Base-by-base conservation (phyloP, 2,888 invertebrate species). In the Apantesis nais region DNA sequence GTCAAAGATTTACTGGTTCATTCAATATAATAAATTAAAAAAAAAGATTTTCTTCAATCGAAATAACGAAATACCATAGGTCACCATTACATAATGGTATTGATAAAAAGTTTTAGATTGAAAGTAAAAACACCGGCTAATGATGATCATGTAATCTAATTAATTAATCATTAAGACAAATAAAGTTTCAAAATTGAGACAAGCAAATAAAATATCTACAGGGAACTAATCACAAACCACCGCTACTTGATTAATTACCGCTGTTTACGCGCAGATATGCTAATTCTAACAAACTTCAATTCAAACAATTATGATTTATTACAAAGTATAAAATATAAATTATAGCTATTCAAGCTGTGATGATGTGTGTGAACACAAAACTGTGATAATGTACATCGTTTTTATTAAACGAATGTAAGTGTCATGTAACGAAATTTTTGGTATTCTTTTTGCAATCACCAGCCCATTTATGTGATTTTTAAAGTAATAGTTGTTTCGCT, bases 171-270 rank as follows among this genome's bases (percentile, higher is more conserved):
- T 72, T 62, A 0, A 48, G 11, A 9, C n/a, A 14, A 25, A 61
- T 41, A 34, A 22, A 2, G 31, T 48, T 37, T 55, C 39, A 44
- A 62, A 62, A 61, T 61, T 8, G 48, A 25, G 25, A 29, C 37
- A 61, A n/a, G 22, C 39, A 70, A 55, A 70, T 62, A 62, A 62
- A 62, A 67, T 66, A 44, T 71, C 67, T 64, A 74, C 70, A 68
- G 76, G 63, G 70, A 77, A 72, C 67, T 72, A 74, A 75, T 79
- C 72, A 74, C 37, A 37, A 63, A 65, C 65, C 70, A 72, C 69
- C 66, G 61, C 62, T 39, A 66, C 67, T 70, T 78, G 74, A 79
- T 79, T 78, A 76, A 79, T 79, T 72, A 72, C 71, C 69, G 44
- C 14, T 67, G 74, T 69, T 73, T 74, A 78, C 78, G 75, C 71